A percentile compares a stretch with the other conserved stretches of the same genome.
Evolutionary conservation across 2,113 vertebrate species (phyloP).

Genomic region (Nesogale talazaci): DNA sequence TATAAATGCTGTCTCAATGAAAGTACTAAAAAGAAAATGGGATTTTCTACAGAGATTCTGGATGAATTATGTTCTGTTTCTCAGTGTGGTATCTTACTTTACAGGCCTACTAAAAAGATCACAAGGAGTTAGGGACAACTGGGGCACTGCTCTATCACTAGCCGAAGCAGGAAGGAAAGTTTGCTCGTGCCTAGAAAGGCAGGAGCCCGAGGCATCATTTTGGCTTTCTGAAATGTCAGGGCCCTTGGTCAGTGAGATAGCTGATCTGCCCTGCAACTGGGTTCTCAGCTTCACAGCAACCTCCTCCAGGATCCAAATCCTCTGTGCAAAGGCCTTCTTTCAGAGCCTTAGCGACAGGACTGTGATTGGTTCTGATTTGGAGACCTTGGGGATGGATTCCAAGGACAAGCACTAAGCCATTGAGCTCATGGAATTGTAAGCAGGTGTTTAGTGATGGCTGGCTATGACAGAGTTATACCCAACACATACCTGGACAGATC

Average conservation of each 20-base stretch:
- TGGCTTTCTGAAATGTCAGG: conserved; percentile 4
- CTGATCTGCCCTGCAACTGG: not conserved
- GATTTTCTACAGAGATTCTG: not conserved
- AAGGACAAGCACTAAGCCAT: not conserved
- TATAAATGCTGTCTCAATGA: not conserved
- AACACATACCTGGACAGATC: not conserved
- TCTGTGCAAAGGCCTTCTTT: not conserved
- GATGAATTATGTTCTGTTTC: not conserved
- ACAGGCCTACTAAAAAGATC: not conserved
- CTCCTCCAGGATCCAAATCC: not conserved
- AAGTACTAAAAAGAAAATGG: not conserved
- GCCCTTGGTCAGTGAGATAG: not conserved
- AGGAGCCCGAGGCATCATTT: not conserved
- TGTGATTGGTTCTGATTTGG: not conserved
- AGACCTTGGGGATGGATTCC: not conserved
- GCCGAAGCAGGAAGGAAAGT: not conserved
- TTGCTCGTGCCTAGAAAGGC: not conserved
- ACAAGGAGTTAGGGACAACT: not conserved
- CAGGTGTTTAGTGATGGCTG: not conserved
- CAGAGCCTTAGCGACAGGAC: not conserved
- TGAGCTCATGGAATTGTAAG: not conserved
- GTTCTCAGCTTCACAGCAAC: not conserved
- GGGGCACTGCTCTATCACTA: not conserved
- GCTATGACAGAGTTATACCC: not conserved
- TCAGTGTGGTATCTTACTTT: not conserved